These are phyloP conservation scores for Arenicola marina DNA, from an alignment of 2,888 invertebrate species.

Conservation along the genomic window DNA sequence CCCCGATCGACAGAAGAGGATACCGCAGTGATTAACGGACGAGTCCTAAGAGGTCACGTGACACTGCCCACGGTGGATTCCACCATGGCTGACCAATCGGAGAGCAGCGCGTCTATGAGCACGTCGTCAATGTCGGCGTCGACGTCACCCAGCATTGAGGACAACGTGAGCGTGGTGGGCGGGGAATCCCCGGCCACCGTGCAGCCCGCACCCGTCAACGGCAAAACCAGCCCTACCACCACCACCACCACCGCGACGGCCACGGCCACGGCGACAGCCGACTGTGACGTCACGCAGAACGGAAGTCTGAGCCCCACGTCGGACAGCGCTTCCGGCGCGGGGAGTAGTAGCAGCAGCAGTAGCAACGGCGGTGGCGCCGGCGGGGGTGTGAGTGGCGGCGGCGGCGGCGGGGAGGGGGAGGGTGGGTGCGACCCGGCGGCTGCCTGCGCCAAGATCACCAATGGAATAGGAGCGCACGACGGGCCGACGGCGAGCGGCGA, in stretches of 20 bases:
- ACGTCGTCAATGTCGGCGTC: not conserved
- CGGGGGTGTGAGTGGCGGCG: not conserved
- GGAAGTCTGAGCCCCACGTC: not conserved
- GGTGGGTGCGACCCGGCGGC: too few relatives aligned
- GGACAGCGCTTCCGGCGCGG: not conserved
- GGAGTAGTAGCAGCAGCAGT: not conserved
- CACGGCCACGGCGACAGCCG: not conserved
- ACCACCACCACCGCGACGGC: not conserved
- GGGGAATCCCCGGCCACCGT: too few relatives aligned
- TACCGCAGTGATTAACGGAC: too few relatives aligned
- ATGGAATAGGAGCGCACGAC: too few relatives aligned
- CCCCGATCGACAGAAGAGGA: too few relatives aligned
- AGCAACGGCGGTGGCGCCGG: not conserved
- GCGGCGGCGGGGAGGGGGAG: not conserved
- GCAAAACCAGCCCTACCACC: not conserved
- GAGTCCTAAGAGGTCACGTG: too few relatives aligned
- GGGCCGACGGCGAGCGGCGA: not conserved
- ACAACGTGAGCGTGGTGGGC: too few relatives aligned
- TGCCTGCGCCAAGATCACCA: too few relatives aligned
- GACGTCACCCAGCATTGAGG: constrained; percentile 1
- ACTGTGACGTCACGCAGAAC: not conserved
- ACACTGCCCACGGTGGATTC: too few relatives aligned
- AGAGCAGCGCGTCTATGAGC: not conserved
- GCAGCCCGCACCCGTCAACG: not conserved
- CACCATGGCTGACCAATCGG: not conserved